These are phyloP conservation scores for Acanthurus lineatus DNA, from an alignment of 2,797 vertebrate genomes.

Conservation along the genomic window DNA sequence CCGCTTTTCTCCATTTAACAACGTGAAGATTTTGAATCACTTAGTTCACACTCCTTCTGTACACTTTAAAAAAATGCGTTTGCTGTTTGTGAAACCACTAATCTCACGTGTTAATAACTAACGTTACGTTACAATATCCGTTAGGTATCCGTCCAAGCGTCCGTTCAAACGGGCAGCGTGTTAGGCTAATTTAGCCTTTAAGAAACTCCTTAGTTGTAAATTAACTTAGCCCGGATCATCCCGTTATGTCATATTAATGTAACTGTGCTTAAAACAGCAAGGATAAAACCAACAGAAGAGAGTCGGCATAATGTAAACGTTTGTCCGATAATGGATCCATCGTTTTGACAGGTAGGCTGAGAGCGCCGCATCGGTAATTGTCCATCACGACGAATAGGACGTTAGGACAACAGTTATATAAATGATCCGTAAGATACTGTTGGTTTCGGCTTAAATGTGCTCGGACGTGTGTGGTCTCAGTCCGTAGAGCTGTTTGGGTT, in stretches of 20 bases:
- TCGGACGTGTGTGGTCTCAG: rapidly evolving
- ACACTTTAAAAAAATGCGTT: not conserved
- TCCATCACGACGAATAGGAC: constrained; percentile 44
- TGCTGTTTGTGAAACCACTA: not conserved
- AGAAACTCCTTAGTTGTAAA: rapidly evolving
- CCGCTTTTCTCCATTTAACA: not conserved
- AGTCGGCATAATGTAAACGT: rapidly evolving
- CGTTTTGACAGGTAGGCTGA: constrained; percentile 30
- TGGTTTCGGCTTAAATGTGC: rapidly evolving
- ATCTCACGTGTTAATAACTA: not conserved
- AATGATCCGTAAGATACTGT: rapidly evolving
- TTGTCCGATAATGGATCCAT: constrained; percentile 67
- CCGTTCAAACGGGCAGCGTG: not conserved
- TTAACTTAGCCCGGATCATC: rapidly evolving
- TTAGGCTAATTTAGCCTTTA: not conserved
- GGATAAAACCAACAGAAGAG: rapidly evolving
- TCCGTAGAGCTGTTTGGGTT: rapidly evolving
- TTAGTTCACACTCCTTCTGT: rapidly evolving
- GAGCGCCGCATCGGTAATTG: constrained; percentile 57
- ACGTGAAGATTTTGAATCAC: not conserved
- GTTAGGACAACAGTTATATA: constrained; percentile 21
- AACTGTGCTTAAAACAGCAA: not conserved
- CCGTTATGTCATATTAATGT: rapidly evolving
- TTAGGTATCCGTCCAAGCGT: not conserved
- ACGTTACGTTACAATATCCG: no score